Conservation (phyloP, 1,140 invertebrate genomes). For the Cherax quadricarinatus region DNA sequence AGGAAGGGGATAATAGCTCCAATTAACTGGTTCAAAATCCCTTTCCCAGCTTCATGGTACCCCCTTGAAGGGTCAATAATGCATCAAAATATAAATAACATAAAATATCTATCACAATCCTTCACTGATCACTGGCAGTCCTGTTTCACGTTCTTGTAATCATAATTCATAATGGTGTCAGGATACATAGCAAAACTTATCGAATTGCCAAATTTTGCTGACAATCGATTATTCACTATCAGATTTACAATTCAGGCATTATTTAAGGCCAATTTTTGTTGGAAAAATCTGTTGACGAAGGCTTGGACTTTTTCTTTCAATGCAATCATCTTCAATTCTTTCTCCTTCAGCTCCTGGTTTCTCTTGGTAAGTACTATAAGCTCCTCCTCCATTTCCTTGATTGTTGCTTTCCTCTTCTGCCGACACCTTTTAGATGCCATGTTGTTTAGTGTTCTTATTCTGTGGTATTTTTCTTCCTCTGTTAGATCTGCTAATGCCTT, state of each 20-base stretch:
- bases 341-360: neutral
- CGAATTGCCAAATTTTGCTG: too few species aligned
- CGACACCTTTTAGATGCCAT: neutral
- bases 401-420: neutral
- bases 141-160: too few species aligned
- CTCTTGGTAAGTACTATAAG: neutral
- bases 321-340: neutral
- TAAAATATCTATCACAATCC: neutral
- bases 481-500: neutral
- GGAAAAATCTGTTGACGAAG: neutral
- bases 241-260: neutral
- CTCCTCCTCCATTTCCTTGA: neutral
- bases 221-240: too few species aligned
- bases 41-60: too few species aligned
- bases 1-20: too few species aligned
- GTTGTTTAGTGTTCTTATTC: neutral
- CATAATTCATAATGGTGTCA: too few species aligned
- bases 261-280: neutral
- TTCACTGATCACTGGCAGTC: too few species aligned
- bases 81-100: neutral
- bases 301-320: neutral
- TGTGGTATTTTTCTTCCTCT: neutral
- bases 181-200: too few species aligned
- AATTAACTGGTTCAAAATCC: too few species aligned
- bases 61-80: neutral